Evolutionary conservation across 1,140 invertebrate genomes (phyloP), one percentile per base, ranked within the genome.

Genomic region (Asobara japonica): DNA sequence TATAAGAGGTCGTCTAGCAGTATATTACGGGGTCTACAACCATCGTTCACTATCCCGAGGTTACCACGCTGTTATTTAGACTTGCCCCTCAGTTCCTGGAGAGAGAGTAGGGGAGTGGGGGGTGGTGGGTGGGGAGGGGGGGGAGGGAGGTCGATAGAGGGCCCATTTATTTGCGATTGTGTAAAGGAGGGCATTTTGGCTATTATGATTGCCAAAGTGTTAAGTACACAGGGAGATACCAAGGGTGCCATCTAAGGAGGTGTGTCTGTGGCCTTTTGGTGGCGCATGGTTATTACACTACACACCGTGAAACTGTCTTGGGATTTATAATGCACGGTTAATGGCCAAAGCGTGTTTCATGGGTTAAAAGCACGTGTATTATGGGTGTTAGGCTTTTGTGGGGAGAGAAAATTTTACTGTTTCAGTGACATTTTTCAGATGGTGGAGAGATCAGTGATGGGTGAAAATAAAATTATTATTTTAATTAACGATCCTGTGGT

Each of bases 281-380:
- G 41, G 41, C 41, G 13, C 2, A 45, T 16, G 41, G 41, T 2
- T 6, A 20, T 29, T 64, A 18, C 11, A 64, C 8, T 20, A 27
- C 22, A 27, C 7, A 61, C 22, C 22, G 29, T 61, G 56, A 33
- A 33, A 64, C 27, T 64, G 16, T 66, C 65, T 3, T 22, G 38
- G 18, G 48, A 75, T 74, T 74, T 74, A 74, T 75, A 75, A 75
- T 48, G 20, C 61, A 38, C 51, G 74, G 66, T 68, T 72, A 72
- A 75, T 75, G 74, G 67, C 64, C 74, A 56, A 72, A 75, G 64
- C 74, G 74, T 75, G 69, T 75, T 75, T 67, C 68, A 56, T 51
- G 45, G 65, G 72, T 67, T 41, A 41, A 45, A 65, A 65, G 64
- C 65, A 72, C 62, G 64, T 65, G 30, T 41, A 65, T 33, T 36